Evolutionary conservation across 1,140 invertebrate genomes (phyloP).

Genomic region (Tetranychus urticae): DNA sequence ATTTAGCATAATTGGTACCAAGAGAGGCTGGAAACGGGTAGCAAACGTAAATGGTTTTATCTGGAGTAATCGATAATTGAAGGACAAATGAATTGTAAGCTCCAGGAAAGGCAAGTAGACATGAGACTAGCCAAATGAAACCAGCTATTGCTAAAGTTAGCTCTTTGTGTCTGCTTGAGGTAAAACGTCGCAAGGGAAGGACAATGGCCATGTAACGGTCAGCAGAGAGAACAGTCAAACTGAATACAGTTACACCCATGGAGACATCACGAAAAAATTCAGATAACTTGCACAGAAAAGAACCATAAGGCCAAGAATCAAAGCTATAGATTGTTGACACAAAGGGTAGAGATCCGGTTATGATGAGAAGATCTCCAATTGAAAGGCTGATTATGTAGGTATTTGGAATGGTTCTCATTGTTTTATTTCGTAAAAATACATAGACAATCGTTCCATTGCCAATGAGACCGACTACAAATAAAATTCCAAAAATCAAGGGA

Average conservation of each 20-base stretch:
- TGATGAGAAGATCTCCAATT: slow-evolving; percentile 52
- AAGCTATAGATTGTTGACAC: slow-evolving; percentile 55
- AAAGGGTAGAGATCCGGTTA: slow-evolving; percentile 47
- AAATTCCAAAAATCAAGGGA: slow-evolving; percentile 55
- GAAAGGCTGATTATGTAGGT: slow-evolving; percentile 60
- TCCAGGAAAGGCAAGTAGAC: slow-evolving; percentile 47
- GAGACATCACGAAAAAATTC: slow-evolving; percentile 74
- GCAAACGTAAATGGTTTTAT: slow-evolving; percentile 35
- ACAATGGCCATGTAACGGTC: slow-evolving; percentile 70
- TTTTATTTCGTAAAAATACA: slow-evolving; percentile 47
- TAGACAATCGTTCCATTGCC: slow-evolving; percentile 69
- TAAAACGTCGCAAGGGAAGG: slow-evolving; percentile 38
- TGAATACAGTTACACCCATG: slow-evolving; percentile 82
- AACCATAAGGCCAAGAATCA: slow-evolving; percentile 60
- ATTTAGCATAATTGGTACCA: slow-evolving; percentile 37
- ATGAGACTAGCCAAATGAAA: slow-evolving; percentile 51
- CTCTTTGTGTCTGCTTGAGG: slow-evolving; percentile 20
- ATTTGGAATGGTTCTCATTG: slow-evolving; percentile 70
- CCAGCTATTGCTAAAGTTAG: slow-evolving; percentile 10
- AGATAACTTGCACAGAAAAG: slow-evolving; percentile 44
- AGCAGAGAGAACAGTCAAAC: slow-evolving; percentile 61
- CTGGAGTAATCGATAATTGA: slow-evolving; percentile 24
- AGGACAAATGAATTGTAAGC: slow-evolving; percentile 44
- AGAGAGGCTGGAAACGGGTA: slow-evolving; percentile 51
- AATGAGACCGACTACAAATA: slow-evolving; percentile 51